Percentiles rank a stretch among this genome's conserved stretches.
Conservation (phyloP, 2,888 invertebrate genomes). For the Neoascia interrupta region DNA sequence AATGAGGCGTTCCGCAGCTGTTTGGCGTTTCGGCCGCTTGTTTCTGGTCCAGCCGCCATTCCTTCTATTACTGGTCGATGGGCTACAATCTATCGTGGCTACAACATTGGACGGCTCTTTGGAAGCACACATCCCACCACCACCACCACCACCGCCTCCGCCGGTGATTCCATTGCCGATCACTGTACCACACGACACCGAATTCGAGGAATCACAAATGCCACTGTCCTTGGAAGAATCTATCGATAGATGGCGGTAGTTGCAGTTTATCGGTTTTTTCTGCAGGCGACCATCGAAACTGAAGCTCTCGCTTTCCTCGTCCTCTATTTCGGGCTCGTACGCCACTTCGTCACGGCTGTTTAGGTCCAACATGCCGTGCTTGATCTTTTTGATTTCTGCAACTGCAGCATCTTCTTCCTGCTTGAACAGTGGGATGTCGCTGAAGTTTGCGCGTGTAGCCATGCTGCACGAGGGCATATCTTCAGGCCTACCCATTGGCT, state of each 20-base stretch:
- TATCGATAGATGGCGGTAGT: constrained; percentile 82
- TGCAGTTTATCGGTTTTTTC: constrained; percentile 72
- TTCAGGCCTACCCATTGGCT: constrained; percentile 52
- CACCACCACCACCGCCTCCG: constrained; percentile 11
- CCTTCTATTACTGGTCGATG: constrained; percentile 64
- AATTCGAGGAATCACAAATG: constrained; percentile 78
- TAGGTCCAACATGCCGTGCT: constrained; percentile 72
- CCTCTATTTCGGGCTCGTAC: constrained; percentile 69
- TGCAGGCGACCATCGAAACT: constrained; percentile 63
- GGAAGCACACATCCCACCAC: constrained; percentile 16
- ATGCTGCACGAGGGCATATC: constrained; percentile 38
- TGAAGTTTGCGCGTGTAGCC: constrained; percentile 41
- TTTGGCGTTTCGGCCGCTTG: constrained; percentile 71
- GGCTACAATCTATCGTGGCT: constrained; percentile 55
- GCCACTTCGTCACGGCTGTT: constrained; percentile 66
- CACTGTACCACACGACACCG: constrained; percentile 61
- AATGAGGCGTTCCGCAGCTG: constrained; percentile 81
- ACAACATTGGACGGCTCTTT: constrained; percentile 40
- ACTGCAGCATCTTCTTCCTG: constrained; percentile 64
- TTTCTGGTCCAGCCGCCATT: constrained; percentile 50
- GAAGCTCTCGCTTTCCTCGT: constrained; percentile 56
- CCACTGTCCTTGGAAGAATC: constrained; percentile 85
- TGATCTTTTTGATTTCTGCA: constrained; percentile 73
- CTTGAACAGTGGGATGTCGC: constrained; percentile 57
- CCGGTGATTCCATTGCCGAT: constrained; percentile 31